Evolutionary conservation across 92 coral and sea anemone species (phyloP).

Genomic region (Porites cylindrica): DNA sequence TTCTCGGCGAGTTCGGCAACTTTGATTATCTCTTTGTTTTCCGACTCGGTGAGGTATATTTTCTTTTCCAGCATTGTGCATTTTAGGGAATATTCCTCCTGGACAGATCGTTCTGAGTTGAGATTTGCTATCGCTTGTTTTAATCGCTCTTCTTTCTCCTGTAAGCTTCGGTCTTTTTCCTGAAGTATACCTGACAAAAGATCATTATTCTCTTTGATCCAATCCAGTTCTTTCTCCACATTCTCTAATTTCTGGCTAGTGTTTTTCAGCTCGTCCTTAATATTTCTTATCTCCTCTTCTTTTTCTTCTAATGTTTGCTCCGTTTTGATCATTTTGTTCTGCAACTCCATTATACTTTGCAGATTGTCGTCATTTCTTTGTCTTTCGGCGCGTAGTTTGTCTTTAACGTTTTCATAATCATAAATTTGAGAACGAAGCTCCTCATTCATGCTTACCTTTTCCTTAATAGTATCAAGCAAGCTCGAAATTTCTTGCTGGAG

Average conservation of each 20-base stretch:
- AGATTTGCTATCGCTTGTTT: conserved; percentile 65
- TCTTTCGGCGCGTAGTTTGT: conserved; percentile 50
- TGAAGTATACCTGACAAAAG: conserved; percentile 41
- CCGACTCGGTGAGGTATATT: conserved; percentile 67
- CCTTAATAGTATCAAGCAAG: conserved; percentile 52
- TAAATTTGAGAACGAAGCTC: conserved; percentile 61
- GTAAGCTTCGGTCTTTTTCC: conserved; percentile 60
- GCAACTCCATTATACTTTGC: conserved; percentile 66
- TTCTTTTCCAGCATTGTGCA: conserved; percentile 81
- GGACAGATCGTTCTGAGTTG: conserved; percentile 77
- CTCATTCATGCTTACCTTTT: conserved; percentile 62
- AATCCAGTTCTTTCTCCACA: conserved; percentile 60
- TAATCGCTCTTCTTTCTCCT: conserved; percentile 61
- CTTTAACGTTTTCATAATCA: conserved; percentile 58
- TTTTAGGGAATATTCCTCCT: conserved; percentile 73
- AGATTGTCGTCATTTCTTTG: conserved; percentile 52
- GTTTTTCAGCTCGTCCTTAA: conserved; percentile 48
- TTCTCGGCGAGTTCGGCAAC: conserved; percentile 55
- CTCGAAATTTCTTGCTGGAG: conserved; percentile 55
- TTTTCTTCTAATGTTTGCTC: conserved; percentile 60
- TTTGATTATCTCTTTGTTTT: conserved; percentile 57
- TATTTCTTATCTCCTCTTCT: conserved; percentile 52
- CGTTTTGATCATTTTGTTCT: conserved; percentile 57
- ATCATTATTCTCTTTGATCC: conserved; percentile 56
- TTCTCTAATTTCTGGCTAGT: conserved; percentile 52